Evolutionary conservation across 2,797 vertebrate species (phyloP).

Genomic region (Sebastes hubbsi): DNA sequence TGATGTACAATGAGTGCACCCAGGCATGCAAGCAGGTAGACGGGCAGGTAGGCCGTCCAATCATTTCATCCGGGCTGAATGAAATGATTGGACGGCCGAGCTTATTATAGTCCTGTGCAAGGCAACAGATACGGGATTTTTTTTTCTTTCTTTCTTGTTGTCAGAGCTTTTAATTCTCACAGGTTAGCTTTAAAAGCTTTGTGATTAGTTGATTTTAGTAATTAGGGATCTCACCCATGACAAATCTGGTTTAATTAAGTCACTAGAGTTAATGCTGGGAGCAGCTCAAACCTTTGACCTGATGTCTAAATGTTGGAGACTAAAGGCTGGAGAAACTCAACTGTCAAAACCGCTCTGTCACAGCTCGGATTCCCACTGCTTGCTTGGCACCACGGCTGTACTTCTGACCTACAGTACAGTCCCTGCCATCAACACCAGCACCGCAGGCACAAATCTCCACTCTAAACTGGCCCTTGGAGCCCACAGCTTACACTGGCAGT

Average conservation of each 20-base stretch:
- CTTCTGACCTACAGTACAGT: constrained; percentile 38
- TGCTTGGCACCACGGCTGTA: constrained; percentile 23
- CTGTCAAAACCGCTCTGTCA: constrained; percentile 40
- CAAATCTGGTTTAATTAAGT: not conserved
- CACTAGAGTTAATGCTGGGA: not conserved
- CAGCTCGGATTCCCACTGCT: constrained; percentile 34
- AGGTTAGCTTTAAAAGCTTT: not conserved
- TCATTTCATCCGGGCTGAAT: too few species aligned
- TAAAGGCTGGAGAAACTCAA: constrained; percentile 3
- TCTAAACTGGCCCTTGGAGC: constrained; percentile 52
- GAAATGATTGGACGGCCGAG: too few species aligned
- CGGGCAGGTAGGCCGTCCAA: too few species aligned
- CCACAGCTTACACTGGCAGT: constrained; percentile 66
- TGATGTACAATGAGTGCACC: too few species aligned
- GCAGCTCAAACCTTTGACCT: constrained; percentile 16
- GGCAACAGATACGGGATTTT: too few species aligned
- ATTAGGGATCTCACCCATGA: not conserved
- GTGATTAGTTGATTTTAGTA: not conserved
- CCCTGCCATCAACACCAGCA: constrained; percentile 43
- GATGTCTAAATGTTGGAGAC: constrained; percentile 29
- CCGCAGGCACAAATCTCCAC: constrained; percentile 56
- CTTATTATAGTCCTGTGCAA: too few species aligned
- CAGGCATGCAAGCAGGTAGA: too few species aligned
- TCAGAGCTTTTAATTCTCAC: too few species aligned
- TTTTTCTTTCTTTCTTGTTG: too few species aligned